Evolutionary conservation across 2,888 invertebrate species (phyloP).

Genomic region (Drosophila flavopinicola): DNA sequence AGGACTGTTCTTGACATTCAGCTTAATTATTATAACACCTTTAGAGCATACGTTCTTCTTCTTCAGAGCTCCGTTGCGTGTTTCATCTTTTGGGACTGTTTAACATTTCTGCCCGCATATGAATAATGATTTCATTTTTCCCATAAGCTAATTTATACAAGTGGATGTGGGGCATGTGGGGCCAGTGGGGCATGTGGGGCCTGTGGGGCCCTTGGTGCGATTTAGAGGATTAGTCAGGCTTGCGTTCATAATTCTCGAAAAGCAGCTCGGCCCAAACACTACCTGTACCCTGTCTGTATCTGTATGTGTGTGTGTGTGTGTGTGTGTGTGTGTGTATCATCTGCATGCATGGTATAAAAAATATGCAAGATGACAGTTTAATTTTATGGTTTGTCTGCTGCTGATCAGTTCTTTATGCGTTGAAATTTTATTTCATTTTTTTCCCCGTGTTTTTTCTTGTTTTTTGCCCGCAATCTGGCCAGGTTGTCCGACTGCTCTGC

Average conservation of each 20-base stretch:
- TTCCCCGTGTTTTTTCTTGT: slow-evolving; percentile 3
- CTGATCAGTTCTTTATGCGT: slow-evolving; percentile 83
- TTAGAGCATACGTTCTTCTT: slow-evolving; percentile 28
- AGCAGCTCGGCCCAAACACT: slow-evolving; percentile 41
- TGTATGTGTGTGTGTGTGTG: slow-evolving; percentile 18
- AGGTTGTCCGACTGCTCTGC: slow-evolving; percentile 21
- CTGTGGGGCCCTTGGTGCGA: slow-evolving; percentile 67
- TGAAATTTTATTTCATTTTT: slow-evolving; percentile 67
- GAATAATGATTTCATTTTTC: slow-evolving; percentile 82
- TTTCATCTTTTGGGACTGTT: slow-evolving; percentile 51
- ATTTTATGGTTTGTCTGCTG: slow-evolving; percentile 85
- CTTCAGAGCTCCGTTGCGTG: background rate
- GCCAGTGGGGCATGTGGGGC: slow-evolving; percentile 44
- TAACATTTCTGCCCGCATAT: slow-evolving; percentile 75
- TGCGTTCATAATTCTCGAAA: slow-evolving; percentile 78
- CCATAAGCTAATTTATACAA: slow-evolving; percentile 82
- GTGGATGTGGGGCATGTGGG: slow-evolving; percentile 63
- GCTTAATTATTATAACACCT: slow-evolving; percentile 51
- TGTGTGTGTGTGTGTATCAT: slow-evolving; percentile 47
- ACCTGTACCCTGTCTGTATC: slow-evolving; percentile 44
- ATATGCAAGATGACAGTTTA: slow-evolving; percentile 85
- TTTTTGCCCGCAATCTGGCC: slow-evolving; percentile 30
- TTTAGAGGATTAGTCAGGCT: slow-evolving; percentile 83
- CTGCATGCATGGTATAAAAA: slow-evolving; percentile 76
- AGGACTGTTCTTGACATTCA: slow-evolving; percentile 19